Base-by-base conservation (phyloP, 2,797 vertebrate species). In the Eidolon dupreanum region DNA sequence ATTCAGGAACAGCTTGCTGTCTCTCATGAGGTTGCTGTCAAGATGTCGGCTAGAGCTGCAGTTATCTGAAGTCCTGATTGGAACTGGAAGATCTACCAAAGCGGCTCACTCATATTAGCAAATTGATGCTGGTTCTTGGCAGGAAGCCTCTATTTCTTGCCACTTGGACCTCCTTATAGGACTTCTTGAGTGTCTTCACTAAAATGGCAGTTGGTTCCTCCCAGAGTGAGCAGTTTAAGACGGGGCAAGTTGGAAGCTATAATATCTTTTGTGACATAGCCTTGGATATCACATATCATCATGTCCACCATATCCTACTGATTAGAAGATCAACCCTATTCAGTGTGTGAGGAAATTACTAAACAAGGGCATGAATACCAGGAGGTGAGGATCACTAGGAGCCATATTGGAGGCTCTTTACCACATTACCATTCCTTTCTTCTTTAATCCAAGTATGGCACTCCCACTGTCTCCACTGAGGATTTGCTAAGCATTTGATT, bases 91-190 rank as follows among this genome's bases (percentile, higher is more conserved):
- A 33, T 77, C 31, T n/a, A 22, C 3, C 7, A n/a, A 79, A 19
- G n/a, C 16, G 53, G 74, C n/a, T 83, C 31, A 79, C 22, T 90
- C 19, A 85, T 24, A 75, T 78, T 90, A 73, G 77, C n/a, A 73
- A 86, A 84, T 77, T 41, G 63, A 19, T 38, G 10, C 49, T 93
- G 86, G 15, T 20, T 61, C 19, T 83, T 26, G 33, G 46, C 26
- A 85, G 22, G 43, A 93, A 88, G 41, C 12, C 53, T 91, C 36
- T 43, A 15, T 88, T 88, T 94, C 73, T 92, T 84, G 31, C 33
- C 66, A 51, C 22, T 79, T 20, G 8, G 28, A 59, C 20, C 28
- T 84, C n/a, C 43, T n/a, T 49, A 71, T 20, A 77, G 38, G 31
- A 92, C 8, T 94, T 12, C 5, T 90, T 81, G 55, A 87, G 57